Evolutionary conservation across 2,888 invertebrate species (phyloP), one percentile per base, ranked within the genome.

Genomic region (Limnephilus auricula): DNA sequence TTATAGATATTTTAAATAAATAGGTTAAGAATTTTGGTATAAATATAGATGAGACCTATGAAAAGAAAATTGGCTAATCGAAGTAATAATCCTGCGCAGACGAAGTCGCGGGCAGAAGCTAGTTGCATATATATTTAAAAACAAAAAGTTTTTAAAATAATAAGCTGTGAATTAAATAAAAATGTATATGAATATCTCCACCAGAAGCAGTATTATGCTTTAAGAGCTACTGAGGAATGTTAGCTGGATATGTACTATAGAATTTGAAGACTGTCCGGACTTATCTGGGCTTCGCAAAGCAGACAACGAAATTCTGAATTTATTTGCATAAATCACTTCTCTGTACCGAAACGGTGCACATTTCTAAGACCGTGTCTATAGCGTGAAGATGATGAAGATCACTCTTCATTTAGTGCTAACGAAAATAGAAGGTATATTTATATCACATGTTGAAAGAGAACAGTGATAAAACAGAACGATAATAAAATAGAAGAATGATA

Each of bases 301-400:
- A 89, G 89, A 83, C 37, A 50, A 45, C 83, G 82, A 91, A 89
- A 89, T 84, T 45, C 82, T 91, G 91, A 89, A 89, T 91, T 89
- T 79, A 89, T 91, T 91, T 91, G 91, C 91, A 89, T 91, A 89
- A 91, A 89, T 91, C 86, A 45, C n/a, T 12, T 25, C 65, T 6
- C 65, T 9, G 65, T 65, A 65, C 65, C 25, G 65, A 65, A 25
- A 65, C 65, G 25, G 65, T 65, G 25, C 65, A 65, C 65, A 25
- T 85, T 37, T 82, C 82, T 25, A 87, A 31, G 78, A 25, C 32
- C 85, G 13, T 85, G 78, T 31, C 25, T 65, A 65, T 65, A 65
- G 65, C 65, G 85, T 40, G 85, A 34, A 85, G 40, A 65, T n/a
- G 18, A n/a, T n/a, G 65, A 65, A 65, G 9, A 25, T 25, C 25